Conservation (phyloP, 2,113 vertebrate species). For the Rhabdornis inornatus region DNA sequence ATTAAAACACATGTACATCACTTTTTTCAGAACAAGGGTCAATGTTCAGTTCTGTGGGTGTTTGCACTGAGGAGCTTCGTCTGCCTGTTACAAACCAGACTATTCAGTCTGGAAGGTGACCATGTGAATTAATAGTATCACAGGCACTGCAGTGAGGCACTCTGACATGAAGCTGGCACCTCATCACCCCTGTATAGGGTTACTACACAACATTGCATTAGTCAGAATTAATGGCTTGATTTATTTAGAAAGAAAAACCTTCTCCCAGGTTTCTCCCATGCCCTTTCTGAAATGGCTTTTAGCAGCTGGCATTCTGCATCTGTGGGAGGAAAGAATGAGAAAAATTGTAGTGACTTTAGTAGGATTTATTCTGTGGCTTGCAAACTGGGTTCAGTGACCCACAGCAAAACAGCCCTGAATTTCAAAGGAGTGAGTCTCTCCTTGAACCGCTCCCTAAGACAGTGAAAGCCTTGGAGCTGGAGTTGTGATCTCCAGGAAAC, state of each 20-base stretch:
- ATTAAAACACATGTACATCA: background rate
- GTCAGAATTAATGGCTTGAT: conserved; percentile 21
- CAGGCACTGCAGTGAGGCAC: background rate
- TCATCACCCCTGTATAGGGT: background rate
- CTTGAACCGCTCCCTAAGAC: background rate
- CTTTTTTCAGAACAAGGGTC: background rate
- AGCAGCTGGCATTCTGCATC: background rate
- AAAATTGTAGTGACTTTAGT: conserved; percentile 26
- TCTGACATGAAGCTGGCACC: background rate
- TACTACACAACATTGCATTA: background rate
- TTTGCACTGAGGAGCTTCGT: background rate
- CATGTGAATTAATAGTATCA: background rate
- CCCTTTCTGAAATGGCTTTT: background rate
- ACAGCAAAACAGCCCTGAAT: conserved; percentile 19
- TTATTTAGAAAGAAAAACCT: conserved; percentile 12
- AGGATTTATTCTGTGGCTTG: conserved; percentile 44
- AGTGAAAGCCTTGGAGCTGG: background rate
- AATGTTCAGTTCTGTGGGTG: background rate
- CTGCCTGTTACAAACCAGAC: background rate
- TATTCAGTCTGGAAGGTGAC: background rate
- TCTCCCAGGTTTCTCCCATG: conserved; percentile 27
- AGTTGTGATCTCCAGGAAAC: conserved; percentile 13
- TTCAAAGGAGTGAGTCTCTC: conserved; percentile 32
- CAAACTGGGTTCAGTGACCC: conserved; percentile 10
- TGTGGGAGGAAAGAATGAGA: conserved; percentile 60